Percentiles rank a stretch among this genome's conserved stretches.
phyloP scores from a whole-genome alignment of 2,113 vertebrate species.

The Malurus alboscapulatus region DNA sequence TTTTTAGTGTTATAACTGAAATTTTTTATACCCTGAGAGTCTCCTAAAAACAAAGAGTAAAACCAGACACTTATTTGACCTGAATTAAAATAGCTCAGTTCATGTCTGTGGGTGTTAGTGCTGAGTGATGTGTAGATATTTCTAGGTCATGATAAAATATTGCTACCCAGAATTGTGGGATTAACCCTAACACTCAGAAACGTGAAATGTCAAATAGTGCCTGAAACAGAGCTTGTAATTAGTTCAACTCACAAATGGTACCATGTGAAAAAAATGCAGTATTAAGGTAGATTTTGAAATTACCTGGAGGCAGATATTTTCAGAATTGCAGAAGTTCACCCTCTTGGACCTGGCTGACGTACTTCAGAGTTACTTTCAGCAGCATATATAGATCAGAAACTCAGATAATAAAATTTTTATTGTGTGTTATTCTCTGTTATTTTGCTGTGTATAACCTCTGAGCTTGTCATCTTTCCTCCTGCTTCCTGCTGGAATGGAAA shows the following conservation, averaged over 20 bases:
- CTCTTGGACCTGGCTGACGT: neutral
- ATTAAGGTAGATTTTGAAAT: neutral
- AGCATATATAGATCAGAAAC: neutral
- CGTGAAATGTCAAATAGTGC: neutral
- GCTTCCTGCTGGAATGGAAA: neutral
- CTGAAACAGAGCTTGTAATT: neutral
- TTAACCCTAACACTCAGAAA: neutral
- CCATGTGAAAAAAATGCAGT: neutral
- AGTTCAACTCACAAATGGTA: neutral
- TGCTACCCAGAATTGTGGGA: neutral
- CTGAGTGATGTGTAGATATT: neutral
- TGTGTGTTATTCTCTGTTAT: rapidly evolving
- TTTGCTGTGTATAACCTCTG: neutral
- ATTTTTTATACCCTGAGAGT: neutral
- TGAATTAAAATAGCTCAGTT: neutral
- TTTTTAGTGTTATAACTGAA: neutral
- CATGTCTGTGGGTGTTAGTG: rapidly evolving
- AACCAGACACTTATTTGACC: neutral
- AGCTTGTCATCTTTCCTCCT: neutral
- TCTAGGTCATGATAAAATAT: neutral
- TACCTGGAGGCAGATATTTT: neutral
- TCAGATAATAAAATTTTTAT: neutral
- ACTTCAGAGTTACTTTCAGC: neutral
- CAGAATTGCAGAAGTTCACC: neutral
- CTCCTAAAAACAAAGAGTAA: neutral